phyloP scores from a whole-genome alignment of 2,113 vertebrate species.

The Argyrosomus japonicus region DNA sequence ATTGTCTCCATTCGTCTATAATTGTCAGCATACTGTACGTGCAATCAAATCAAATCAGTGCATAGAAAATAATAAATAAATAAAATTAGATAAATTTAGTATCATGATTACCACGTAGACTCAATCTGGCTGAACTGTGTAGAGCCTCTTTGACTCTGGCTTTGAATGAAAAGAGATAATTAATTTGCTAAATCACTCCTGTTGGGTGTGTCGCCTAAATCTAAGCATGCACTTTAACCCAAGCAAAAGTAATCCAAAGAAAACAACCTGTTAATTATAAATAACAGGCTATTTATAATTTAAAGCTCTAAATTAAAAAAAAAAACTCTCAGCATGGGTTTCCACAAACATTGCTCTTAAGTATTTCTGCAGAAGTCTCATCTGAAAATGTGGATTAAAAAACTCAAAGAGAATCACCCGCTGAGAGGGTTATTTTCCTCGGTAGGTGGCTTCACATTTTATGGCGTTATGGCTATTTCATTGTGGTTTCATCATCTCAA shows the following conservation, averaged over 20 bases:
- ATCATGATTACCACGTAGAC: not conserved
- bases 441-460: not conserved
- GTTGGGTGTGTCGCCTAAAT: not conserved
- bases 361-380: not conserved
- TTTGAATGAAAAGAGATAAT: not conserved
- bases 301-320: not conserved
- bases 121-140: not conserved
- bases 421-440: slow-evolving; percentile 17
- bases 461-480: slow-evolving; percentile 1
- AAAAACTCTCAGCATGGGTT: not conserved
- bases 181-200: not conserved
- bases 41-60: not conserved
- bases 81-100: not conserved
- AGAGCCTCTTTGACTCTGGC: not conserved
- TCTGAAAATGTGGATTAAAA: not conserved
- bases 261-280: slow-evolving; percentile 2
- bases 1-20: too few relatives aligned
- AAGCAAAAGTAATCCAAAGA: not conserved
- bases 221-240: not conserved
- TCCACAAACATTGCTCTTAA: not conserved
- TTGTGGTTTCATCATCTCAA: slow-evolving; percentile 44
- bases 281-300: slow-evolving; percentile 1
- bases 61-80: too few relatives aligned
- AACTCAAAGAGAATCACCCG: slow-evolving; percentile 5
- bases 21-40: not conserved